Base-by-base conservation (phyloP, 2,797 vertebrate species). In the Pteropus rufus region DNA sequence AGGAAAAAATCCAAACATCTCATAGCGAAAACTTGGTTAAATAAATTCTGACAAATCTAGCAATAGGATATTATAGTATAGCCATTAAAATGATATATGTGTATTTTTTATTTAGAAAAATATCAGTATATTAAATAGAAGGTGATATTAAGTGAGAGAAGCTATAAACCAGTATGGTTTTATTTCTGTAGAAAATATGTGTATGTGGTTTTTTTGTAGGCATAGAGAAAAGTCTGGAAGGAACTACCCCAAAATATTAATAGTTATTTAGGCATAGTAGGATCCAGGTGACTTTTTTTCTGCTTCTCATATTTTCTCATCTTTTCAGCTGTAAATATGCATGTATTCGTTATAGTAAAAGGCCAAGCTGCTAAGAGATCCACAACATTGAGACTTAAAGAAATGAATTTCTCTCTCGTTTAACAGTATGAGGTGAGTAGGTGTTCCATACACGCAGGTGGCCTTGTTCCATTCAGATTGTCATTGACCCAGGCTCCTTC, bases 41-140 rank as follows among this genome's bases (percentile, higher is more conserved):
- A 67, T 83, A 67, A 79, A 60, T 86, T 91, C 80, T 95, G 46
- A 12, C 72, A 86, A 67, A 80, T 54, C 21, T 54, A 91, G 39
- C 34, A 65, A n/a, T 87, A 79, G 23, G 80, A 75, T 89, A 72
- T 82, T 89, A 92, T 5, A 67, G n/a, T 49, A 49, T 52, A 79
- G n/a, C 10, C 23, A 77, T 67, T 88, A 64, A 82, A 85, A 41
- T 58, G 16, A 72, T 56, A 76, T 52, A 18, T 16, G 4, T 86
- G 4, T 56, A 19, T 82, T 92, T 94, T 81, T 93, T 26, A 94
- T 87, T 87, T 83, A 49, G 21, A 95, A 92, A 86, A 62, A 60
- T 34, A 49, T 23, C 49, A 90, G 2, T 24, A 24, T 91, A 60
- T 64, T 85, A 93, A 82, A 6, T 49, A 83, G 31, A 94, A 49